A percentile compares a stretch with the other conserved stretches of the same genome.
phyloP scores from a whole-genome alignment of 2,888 invertebrate species.

The Ischnus inquisitorius region DNA sequence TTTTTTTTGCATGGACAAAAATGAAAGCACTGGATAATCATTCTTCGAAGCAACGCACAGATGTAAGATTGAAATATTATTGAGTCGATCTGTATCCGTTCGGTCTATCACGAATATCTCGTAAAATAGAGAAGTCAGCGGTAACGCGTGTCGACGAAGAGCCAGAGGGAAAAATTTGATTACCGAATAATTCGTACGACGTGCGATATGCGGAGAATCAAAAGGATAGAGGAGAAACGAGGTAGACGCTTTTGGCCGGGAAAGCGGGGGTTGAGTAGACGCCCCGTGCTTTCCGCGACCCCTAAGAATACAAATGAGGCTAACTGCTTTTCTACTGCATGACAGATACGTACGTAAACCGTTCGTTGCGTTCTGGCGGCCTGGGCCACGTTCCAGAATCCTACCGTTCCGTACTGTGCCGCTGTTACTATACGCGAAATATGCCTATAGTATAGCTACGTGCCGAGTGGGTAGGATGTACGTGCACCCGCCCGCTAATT shows the following conservation, averaged over 20 bases:
- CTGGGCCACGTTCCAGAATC: constrained; percentile 64
- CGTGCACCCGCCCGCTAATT: constrained; percentile 65
- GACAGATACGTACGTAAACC: constrained; percentile 70
- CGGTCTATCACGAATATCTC: constrained; percentile 51
- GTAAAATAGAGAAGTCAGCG: constrained; percentile 69
- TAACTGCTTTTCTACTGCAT: constrained; percentile 80
- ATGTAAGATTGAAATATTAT: background rate
- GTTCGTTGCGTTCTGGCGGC: constrained; percentile 54
- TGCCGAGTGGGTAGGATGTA: constrained; percentile 35
- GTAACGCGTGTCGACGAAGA: constrained; percentile 52
- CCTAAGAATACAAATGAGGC: constrained; percentile 85
- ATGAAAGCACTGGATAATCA: too few species aligned
- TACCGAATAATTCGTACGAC: constrained; percentile 85
- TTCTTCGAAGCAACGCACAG: background rate
- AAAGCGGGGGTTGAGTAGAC: constrained; percentile 32
- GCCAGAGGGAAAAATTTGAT: constrained; percentile 82
- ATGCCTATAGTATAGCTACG: constrained; percentile 48
- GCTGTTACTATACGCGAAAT: constrained; percentile 26
- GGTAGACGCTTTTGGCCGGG: constrained; percentile 27
- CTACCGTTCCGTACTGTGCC: constrained; percentile 59
- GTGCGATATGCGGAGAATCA: constrained; percentile 83
- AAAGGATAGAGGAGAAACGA: constrained; percentile 7
- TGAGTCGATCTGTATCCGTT: background rate
- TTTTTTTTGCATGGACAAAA: too few species aligned
- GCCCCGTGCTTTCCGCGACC: constrained; percentile 73